Conservation (phyloP, 2,797 vertebrate species). For the Halcyon badia region DNA sequence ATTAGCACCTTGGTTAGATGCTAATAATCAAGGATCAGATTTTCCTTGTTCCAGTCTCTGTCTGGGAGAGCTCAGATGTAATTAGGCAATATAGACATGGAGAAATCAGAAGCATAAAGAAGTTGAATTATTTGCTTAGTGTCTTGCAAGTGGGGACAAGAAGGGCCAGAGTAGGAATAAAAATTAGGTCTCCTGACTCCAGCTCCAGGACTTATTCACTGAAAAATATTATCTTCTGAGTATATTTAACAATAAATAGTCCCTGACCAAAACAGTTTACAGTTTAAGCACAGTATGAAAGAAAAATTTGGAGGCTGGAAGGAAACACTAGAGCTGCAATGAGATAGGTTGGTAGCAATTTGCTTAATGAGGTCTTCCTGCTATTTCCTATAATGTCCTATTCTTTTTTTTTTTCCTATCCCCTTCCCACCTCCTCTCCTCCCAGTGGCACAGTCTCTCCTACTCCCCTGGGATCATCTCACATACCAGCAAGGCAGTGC, state of each 20-base stretch:
- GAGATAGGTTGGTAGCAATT: neutral
- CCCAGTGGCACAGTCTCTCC: neutral
- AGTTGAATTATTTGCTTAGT: neutral
- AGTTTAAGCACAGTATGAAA: neutral
- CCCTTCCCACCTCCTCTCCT: neutral
- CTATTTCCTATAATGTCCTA: neutral
- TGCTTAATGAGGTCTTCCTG: neutral
- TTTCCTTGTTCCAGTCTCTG: neutral
- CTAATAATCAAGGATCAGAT: neutral
- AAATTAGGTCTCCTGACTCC: neutral
- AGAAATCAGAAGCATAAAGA: neutral
- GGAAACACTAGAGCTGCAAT: neutral
- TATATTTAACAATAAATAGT: neutral
- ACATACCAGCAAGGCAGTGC: neutral
- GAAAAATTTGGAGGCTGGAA: neutral
- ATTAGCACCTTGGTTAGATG: neutral
- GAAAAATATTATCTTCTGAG: neutral
- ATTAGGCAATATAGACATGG: neutral
- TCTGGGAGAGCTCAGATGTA: neutral
- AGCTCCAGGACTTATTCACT: neutral
- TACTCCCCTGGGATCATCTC: neutral
- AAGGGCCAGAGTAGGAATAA: neutral
- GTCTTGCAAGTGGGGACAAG: neutral
- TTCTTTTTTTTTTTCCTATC: neutral
- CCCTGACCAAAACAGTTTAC: neutral